Evolutionary conservation across 1,140 invertebrate genomes (phyloP), one percentile per base, ranked within the genome.

Genomic region (Melitaea cinxia): DNA sequence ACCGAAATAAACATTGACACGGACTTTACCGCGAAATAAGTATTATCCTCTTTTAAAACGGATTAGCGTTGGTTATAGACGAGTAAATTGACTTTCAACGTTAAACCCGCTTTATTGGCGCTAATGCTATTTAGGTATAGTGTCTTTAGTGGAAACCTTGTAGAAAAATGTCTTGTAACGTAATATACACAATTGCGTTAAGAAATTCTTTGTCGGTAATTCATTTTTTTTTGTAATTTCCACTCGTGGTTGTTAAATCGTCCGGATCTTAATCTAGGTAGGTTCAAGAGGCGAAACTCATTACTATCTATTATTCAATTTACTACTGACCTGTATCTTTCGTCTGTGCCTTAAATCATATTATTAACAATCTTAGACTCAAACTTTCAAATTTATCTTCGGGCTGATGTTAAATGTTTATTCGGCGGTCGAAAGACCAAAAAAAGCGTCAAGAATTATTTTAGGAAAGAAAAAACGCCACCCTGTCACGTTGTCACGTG

Each of bases 31-130:
- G 24, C 59, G 14, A 53, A 52, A 58, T 28, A 47, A 58, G 15
- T 33, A 39, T 61, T 28, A 53, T 53, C 47, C 50, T 23, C 33
- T 10, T 35, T 30, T 54, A 53, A 59, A 59, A 58, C 26, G 50
- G 63, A 65, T 65, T 59, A 59, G 14, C 23, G 14, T 26, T 17
- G 35, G 23, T 53, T 53, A 39, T 59, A 53, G 26, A 28, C 14
- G 47, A 52, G 42, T 49, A 56, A 64, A 64, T 64, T 64, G 42
- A 50, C 61, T 64, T 56, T 55, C 21, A 35, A 42, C 42, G 42
- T 30, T 55, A 64, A 64, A 30, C 52, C 53, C n/a, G n/a, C 53
- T 47, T 56, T 47, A 56, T 45, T 50, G 42, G 39, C 42, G 56
- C 56, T 58, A 57, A 57, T 57, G 35, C 54, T 57, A 57, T 57